A percentile compares a stretch with the other conserved stretches of the same genome.
Conservation (phyloP, 2,113 vertebrate genomes). For the Ceyx cyanopectus region DNA sequence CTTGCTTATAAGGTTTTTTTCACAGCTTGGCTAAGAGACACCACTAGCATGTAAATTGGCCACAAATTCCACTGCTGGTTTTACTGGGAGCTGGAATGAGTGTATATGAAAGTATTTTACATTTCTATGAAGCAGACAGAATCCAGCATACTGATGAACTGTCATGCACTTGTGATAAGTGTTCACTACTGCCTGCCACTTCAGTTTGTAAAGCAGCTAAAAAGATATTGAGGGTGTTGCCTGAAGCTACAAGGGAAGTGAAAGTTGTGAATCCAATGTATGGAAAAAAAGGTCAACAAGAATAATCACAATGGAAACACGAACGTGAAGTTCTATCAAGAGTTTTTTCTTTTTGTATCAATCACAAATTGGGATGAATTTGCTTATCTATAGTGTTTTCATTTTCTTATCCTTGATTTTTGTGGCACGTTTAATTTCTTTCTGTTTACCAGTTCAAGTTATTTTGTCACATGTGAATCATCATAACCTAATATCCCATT, state of each 20-base stretch:
- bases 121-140: not conserved
- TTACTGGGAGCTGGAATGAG: not conserved
- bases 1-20: not conserved
- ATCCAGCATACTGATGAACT: not conserved
- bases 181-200: not conserved
- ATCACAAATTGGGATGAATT: not conserved
- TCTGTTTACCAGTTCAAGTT: not conserved
- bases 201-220: not conserved
- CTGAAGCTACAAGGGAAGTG: not conserved
- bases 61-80: not conserved
- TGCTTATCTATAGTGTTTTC: slow-evolving; percentile 6
- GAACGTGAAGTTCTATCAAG: not conserved
- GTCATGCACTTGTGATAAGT: not conserved
- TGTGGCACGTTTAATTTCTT: not conserved
- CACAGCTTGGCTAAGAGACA: not conserved
- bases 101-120: not conserved
- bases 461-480: not conserved
- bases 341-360: slow-evolving; percentile 10
- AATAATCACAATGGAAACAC: not conserved
- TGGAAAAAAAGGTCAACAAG: not conserved
- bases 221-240: not conserved
- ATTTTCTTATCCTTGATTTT: not conserved
- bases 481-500: not conserved
- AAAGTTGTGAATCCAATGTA: not conserved
- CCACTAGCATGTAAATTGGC: not conserved